phyloP scores from a whole-genome alignment of 2,113 vertebrate species.

The Odontophorus gujanensis region DNA sequence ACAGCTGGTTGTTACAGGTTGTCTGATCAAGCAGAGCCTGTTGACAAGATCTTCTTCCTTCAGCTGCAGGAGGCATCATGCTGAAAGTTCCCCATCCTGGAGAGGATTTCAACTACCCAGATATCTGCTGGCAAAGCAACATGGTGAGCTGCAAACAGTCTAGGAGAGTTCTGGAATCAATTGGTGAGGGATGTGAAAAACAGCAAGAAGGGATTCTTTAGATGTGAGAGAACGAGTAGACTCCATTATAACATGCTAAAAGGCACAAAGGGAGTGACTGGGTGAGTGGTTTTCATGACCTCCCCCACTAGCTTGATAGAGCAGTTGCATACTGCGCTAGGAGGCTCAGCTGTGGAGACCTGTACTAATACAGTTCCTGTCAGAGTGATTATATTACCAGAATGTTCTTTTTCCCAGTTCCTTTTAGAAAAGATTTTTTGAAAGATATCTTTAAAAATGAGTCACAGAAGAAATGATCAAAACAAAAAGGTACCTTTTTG shows the following conservation, averaged over 20 bases:
- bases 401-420: neutral
- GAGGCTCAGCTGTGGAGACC: neutral
- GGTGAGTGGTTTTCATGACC: neutral
- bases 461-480: neutral
- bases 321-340: neutral
- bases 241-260: accelerated
- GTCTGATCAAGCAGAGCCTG: too few relatives aligned
- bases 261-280: neutral
- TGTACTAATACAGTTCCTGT: neutral
- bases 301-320: neutral
- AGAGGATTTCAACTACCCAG: too few relatives aligned
- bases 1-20: too few relatives aligned
- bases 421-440: neutral
- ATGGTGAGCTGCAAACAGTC: too few relatives aligned
- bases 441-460: neutral
- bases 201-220: too few relatives aligned
- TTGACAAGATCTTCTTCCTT: too few relatives aligned
- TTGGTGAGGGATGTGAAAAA: too few relatives aligned
- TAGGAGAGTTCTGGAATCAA: too few relatives aligned
- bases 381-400: neutral
- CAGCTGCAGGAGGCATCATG: too few relatives aligned
- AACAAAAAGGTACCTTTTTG: neutral
- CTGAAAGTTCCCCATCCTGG: too few relatives aligned
- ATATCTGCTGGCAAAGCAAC: too few relatives aligned
- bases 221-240: neutral